Evolutionary conservation across 1,140 invertebrate genomes (phyloP).

Genomic region (Tetramorium parvispinum): DNA sequence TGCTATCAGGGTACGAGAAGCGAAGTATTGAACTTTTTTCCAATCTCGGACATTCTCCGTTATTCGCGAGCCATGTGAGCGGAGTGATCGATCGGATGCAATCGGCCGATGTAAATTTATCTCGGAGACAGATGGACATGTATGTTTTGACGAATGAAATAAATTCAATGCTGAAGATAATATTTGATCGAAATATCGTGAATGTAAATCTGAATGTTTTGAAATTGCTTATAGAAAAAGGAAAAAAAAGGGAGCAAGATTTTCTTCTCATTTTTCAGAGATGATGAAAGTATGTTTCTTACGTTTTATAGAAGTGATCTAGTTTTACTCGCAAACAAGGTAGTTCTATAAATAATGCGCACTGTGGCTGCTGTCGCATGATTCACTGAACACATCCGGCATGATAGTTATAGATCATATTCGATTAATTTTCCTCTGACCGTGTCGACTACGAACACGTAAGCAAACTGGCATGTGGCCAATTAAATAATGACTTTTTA

Average conservation of each 20-base stretch:
- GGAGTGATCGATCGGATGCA: constrained; percentile 23
- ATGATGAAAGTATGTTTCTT: neutral
- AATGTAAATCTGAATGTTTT: neutral
- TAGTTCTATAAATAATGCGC: constrained; percentile 26
- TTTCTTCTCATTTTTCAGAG: neutral
- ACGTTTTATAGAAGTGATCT: neutral
- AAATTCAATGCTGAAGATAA: neutral
- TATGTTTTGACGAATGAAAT: neutral
- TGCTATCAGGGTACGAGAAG: neutral
- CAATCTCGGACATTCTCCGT: constrained; percentile 45
- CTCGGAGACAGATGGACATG: neutral
- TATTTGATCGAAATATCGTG: neutral
- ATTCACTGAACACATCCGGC: constrained; percentile 49
- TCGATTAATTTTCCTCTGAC: constrained; percentile 37
- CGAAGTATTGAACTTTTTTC: neutral
- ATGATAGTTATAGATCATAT: constrained; percentile 39
- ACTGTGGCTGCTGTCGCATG: constrained; percentile 1
- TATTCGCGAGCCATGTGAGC: constrained; percentile 14
- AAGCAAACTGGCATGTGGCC: constrained; percentile 2
- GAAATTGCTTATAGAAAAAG: neutral
- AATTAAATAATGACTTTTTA: constrained; percentile 32
- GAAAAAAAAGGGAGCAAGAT: neutral
- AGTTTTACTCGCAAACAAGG: constrained; percentile 2
- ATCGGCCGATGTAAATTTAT: constrained; percentile 31
- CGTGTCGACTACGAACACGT: neutral